Percentiles rank a stretch among this genome's conserved stretches.
phyloP scores from a whole-genome alignment of 2,888 invertebrate genomes.

The Chrysopilus asiliformis region DNA sequence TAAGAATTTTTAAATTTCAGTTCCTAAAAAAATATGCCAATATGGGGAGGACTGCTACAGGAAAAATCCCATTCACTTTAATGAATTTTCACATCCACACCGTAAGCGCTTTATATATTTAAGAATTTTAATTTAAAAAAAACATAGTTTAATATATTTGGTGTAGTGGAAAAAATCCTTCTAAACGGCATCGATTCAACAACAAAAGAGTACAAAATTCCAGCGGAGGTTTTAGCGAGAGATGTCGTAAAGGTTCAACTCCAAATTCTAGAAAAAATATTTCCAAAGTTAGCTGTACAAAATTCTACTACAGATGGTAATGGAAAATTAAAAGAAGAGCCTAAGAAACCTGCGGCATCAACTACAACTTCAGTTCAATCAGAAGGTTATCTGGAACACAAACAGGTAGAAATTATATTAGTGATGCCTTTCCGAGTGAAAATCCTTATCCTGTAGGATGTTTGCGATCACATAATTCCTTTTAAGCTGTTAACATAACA shows the following conservation, averaged over 20 bases:
- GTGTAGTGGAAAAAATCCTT: slow-evolving; percentile 52
- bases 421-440: not conserved
- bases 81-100: slow-evolving; percentile 66
- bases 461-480: too few relatives aligned
- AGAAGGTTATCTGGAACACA: too few relatives aligned
- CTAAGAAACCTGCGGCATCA: not conserved
- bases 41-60: slow-evolving; percentile 70
- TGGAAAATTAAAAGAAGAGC: not conserved
- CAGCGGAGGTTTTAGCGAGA: slow-evolving; percentile 39
- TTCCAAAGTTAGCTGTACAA: not conserved
- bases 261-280: slow-evolving; percentile 34
- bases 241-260: slow-evolving; percentile 49
- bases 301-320: not conserved
- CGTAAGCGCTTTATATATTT: slow-evolving; percentile 41
- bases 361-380: not conserved
- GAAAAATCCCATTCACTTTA: slow-evolving; percentile 71
- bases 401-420: too few relatives aligned
- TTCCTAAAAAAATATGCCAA: slow-evolving; percentile 46
- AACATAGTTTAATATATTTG: slow-evolving; percentile 4
- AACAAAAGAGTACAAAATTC: slow-evolving; percentile 41
- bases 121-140: not conserved
- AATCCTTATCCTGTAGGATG: too few relatives aligned
- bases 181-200: slow-evolving; percentile 33
- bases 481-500: too few relatives aligned
- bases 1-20: slow-evolving; percentile 5